Percentiles rank a stretch among this genome's conserved stretches.
Conservation (phyloP, 2,113 vertebrate species). For the Tylochromis polylepis region DNA sequence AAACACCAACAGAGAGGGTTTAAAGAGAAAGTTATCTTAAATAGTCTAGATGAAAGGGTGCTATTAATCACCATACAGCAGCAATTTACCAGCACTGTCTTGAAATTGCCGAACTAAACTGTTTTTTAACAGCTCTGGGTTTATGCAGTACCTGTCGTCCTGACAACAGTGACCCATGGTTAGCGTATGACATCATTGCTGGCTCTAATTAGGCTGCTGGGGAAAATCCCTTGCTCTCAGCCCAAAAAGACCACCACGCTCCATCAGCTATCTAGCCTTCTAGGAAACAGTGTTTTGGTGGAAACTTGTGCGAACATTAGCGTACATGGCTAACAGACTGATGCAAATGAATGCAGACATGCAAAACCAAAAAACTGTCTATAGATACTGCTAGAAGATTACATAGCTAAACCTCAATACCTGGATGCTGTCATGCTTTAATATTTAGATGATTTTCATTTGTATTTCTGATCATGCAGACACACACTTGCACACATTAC, state of each 20-base stretch:
- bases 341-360: background rate
- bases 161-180: slow-evolving; percentile 55
- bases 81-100: background rate
- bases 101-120: background rate
- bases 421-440: background rate
- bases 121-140: slow-evolving; percentile 6
- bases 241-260: slow-evolving; percentile 43
- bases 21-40: background rate
- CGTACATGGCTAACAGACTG: background rate
- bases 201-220: slow-evolving; percentile 51
- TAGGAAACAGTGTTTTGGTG: slow-evolving; percentile 48
- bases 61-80: background rate
- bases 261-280: slow-evolving; percentile 26
- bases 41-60: background rate
- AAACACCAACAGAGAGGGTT: background rate
- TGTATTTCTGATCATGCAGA: background rate
- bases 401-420: background rate
- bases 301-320: slow-evolving; percentile 15
- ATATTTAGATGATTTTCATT: background rate
- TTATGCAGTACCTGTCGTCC: slow-evolving; percentile 50
- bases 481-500: background rate
- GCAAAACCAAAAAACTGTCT: background rate
- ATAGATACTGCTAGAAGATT: background rate
- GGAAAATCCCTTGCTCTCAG: slow-evolving; percentile 54
- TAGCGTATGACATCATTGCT: slow-evolving; percentile 60